These are phyloP conservation scores for Orchesella cincta DNA, from an alignment of 1,140 invertebrate genomes.

Conservation along the genomic window DNA sequence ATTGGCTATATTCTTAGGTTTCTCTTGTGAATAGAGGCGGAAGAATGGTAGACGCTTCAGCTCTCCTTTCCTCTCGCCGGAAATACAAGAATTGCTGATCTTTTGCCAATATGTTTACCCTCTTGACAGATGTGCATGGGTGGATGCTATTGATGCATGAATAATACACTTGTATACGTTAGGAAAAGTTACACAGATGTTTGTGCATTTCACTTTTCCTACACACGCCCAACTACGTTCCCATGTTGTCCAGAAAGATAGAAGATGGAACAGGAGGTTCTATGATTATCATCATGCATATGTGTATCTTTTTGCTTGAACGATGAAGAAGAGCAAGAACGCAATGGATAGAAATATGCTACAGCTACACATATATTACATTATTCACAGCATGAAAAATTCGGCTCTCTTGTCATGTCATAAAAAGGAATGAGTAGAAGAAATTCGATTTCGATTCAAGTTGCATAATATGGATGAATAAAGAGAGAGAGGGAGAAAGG, in stretches of 20 bases:
- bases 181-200: too few species aligned
- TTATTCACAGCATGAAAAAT: slow-evolving; percentile 6
- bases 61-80: background rate
- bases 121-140: background rate
- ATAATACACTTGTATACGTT: background rate
- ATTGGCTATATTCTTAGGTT: too few species aligned
- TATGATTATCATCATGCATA: background rate
- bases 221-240: background rate
- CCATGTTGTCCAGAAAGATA: too few species aligned
- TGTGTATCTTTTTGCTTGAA: background rate
- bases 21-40: too few species aligned
- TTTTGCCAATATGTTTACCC: background rate
- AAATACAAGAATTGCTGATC: too few species aligned
- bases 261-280: background rate
- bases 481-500: background rate
- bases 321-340: background rate
- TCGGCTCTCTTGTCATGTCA: slow-evolving; percentile 12
- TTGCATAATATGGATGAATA: background rate
- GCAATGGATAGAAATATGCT: background rate
- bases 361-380: background rate
- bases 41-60: background rate
- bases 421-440: background rate
- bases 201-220: background rate
- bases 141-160: background rate
- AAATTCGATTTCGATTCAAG: background rate